These are phyloP conservation scores for Gambelia wislizenii DNA, from an alignment of 2,797 vertebrate genomes.

Conservation along the genomic window DNA sequence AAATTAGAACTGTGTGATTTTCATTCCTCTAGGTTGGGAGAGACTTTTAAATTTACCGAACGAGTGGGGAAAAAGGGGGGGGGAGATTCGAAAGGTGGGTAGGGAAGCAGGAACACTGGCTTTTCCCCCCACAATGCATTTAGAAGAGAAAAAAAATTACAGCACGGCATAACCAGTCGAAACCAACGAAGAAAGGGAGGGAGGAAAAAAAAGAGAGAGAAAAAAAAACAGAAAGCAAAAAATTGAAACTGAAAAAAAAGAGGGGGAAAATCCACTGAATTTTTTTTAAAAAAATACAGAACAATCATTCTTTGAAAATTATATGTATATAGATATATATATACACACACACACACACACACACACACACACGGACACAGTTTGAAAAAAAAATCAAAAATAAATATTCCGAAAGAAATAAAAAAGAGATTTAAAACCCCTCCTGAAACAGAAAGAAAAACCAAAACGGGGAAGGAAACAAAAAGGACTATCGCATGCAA, in stretches of 20 bases:
- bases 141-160: constrained; percentile 78
- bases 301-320: constrained; percentile 49
- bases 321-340: constrained; percentile 55
- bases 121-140: constrained; percentile 83
- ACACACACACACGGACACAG: background rate
- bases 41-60: constrained; percentile 53
- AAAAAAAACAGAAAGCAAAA: background rate
- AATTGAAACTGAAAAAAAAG: constrained; percentile 36
- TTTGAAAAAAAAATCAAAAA: background rate
- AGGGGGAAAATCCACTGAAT: constrained; percentile 34
- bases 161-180: constrained; percentile 81
- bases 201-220: constrained; percentile 41
- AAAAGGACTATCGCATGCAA: constrained; percentile 89
- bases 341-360: background rate
- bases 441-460: constrained; percentile 1
- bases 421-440: background rate
- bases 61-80: background rate
- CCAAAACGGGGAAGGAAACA: constrained; percentile 15
- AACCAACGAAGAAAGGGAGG: constrained; percentile 52
- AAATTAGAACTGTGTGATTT: constrained; percentile 78
- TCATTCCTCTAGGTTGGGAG: constrained; percentile 66
- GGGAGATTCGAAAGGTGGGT: background rate
- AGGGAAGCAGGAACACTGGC: constrained; percentile 88
- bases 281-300: constrained; percentile 47
- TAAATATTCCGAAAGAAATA: background rate